A percentile compares a stretch with the other conserved stretches of the same genome.
Evolutionary conservation across 2,888 invertebrate species (phyloP).

Genomic region (Heliconius hortense): DNA sequence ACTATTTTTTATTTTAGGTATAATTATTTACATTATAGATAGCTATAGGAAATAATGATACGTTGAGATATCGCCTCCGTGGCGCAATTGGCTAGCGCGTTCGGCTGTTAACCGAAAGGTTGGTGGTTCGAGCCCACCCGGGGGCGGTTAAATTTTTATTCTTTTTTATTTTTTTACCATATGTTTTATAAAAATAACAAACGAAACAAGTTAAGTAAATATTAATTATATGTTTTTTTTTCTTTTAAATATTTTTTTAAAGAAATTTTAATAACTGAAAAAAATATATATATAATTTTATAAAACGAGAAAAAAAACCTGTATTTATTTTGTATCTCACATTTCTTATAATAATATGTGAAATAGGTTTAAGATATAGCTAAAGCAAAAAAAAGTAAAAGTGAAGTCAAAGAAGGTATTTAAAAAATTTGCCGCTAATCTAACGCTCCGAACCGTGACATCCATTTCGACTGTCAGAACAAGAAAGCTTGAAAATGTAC

Average conservation of each 20-base stretch:
- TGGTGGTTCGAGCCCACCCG: conserved; percentile 99
- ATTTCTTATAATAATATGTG: neutral
- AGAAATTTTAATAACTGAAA: no score
- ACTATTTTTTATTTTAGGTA: neutral
- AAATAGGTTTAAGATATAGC: neutral
- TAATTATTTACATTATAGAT: neutral
- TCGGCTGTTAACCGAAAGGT: conserved; percentile 99
- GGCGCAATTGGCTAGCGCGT: conserved; percentile 98
- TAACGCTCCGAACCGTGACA: conserved; percentile 29
- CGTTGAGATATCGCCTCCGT: conserved; percentile 83
- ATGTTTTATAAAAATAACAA: neutral
- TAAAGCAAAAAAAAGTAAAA: neutral
- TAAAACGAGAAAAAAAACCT: no score
- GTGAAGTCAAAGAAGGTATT: neutral
- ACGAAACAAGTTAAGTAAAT: neutral
- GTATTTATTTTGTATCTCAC: no score
- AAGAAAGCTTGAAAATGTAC: conserved; percentile 36
- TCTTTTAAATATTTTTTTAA: no score
- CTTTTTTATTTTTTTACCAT: conserved; percentile 50
- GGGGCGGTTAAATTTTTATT: conserved; percentile 85
- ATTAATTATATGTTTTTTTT: no score
- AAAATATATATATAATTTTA: no score
- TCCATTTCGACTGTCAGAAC: conserved; percentile 30
- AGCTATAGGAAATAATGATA: neutral
- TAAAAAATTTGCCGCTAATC: conserved; percentile 23